Evolutionary conservation across 2,888 invertebrate species (phyloP), one percentile per base, ranked within the genome.

Genomic region (Caradrina kadenii): DNA sequence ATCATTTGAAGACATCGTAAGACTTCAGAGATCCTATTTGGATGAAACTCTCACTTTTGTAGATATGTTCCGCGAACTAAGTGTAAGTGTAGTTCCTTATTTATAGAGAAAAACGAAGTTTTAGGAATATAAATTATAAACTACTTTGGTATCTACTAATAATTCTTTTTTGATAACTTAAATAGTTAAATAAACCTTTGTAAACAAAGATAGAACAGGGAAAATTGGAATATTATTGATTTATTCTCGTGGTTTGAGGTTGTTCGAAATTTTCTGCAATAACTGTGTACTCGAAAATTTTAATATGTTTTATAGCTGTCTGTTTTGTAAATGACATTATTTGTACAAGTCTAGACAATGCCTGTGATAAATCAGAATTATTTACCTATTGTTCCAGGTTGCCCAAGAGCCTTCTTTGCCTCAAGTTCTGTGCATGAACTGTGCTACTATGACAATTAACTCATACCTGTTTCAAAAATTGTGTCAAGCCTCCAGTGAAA

Each of bases 391-490:
- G 68, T 90, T 90, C 2, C 87, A 94, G 93, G 82, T 93, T 0
- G 52, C 75, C 2, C 61, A 73, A 26, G 94, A 94, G 62, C 74
- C 83, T 0, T 77, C 76, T 8, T 75, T 95, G 17, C 94, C 95
- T 2, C 87, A 91, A 81, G 86, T 89, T 0, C 60, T 95, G 1
- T 95, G 95, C 63, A 70, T 76, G 49, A 86, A 81, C 52, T 95
- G 95, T 84, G 91, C 93, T 3, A 86, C 82, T 35, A 84, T 86
- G 62, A 82, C 89, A 11, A 84, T 87, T 4, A 92, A 90, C 63
- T 87, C 91, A 22, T 94, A 92, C 68, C 69, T 93, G 10, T 94
- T 94, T 63, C 80, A 87, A 72, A 92, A 90, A 80, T 83, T 93
- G 19, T 88, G 86, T 63, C 78, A 88, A 21, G 85, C 90, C 39